These are phyloP conservation scores for Cydia splendana DNA, from an alignment of 1,140 invertebrate species.

Conservation along the genomic window DNA sequence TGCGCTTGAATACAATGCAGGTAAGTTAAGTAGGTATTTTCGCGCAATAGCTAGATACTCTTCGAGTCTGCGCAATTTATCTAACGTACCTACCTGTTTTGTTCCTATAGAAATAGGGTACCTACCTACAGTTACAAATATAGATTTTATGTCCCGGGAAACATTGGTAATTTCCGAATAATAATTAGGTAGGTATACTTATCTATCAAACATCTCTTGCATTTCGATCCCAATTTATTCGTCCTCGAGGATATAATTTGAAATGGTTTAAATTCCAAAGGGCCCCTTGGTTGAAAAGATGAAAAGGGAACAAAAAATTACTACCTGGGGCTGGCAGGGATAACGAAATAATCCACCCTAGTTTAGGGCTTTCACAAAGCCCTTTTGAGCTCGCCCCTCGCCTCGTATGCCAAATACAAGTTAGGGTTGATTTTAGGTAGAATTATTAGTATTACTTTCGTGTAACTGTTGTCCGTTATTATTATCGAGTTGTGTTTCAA, in stretches of 20 bases:
- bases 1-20: not conserved
- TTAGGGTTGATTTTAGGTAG: not conserved
- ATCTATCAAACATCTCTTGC: not conserved
- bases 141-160: not conserved
- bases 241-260: not conserved
- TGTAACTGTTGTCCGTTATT: too few relatives aligned
- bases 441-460: too few relatives aligned
- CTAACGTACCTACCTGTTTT: not conserved
- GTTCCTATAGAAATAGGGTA: not conserved
- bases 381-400: not conserved
- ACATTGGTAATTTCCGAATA: not conserved
- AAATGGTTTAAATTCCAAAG: not conserved
- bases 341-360: not conserved
- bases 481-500: too few relatives aligned
- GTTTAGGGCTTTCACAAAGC: not conserved
- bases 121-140: too few relatives aligned
- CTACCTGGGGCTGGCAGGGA: slow-evolving; percentile 11
- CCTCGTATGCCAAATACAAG: not conserved
- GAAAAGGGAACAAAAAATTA: not conserved
- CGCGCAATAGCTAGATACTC: not conserved
- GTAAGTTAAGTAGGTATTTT: not conserved
- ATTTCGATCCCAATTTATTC: not conserved
- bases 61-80: not conserved
- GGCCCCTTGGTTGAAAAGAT: not conserved
- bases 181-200: not conserved